Percentiles rank a stretch among this genome's conserved stretches.
phyloP scores from a whole-genome alignment of 2,113 vertebrate genomes.

The Hipposideros armiger region DNA sequence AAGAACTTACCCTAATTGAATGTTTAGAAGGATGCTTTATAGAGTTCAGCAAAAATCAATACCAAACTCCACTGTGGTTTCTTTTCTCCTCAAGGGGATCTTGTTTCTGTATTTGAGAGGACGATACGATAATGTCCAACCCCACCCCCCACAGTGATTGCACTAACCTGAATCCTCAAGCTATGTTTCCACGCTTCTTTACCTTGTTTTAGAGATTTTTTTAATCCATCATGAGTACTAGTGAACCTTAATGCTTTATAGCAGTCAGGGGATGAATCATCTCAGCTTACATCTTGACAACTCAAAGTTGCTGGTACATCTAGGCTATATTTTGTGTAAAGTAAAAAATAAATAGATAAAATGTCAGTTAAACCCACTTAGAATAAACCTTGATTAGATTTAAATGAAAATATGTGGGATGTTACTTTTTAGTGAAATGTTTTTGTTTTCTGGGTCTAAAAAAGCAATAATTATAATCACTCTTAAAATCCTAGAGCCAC shows the following conservation, averaged over 20 bases:
- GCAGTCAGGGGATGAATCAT: neutral
- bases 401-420: neutral
- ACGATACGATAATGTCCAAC: neutral
- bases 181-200: neutral
- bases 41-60: constrained; percentile 48
- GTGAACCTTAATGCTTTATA: neutral
- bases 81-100: neutral
- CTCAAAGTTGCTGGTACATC: neutral
- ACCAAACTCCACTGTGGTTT: neutral
- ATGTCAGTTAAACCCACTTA: neutral
- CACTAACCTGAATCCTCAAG: neutral
- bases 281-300: neutral
- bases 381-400: constrained; percentile 12
- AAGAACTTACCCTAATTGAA: constrained; percentile 16
- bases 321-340: neutral
- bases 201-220: neutral
- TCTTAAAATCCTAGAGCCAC: neutral
- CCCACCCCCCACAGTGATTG: neutral
- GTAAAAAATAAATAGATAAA: neutral
- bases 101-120: constrained; percentile 37
- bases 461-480: constrained; percentile 8
- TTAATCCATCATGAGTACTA: neutral
- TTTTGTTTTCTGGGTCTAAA: neutral
- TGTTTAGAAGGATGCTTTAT: neutral
- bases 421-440: constrained; percentile 3